phyloP scores from a whole-genome alignment of 2,888 invertebrate genomes.

The Scaptomyza caliginosa region DNA sequence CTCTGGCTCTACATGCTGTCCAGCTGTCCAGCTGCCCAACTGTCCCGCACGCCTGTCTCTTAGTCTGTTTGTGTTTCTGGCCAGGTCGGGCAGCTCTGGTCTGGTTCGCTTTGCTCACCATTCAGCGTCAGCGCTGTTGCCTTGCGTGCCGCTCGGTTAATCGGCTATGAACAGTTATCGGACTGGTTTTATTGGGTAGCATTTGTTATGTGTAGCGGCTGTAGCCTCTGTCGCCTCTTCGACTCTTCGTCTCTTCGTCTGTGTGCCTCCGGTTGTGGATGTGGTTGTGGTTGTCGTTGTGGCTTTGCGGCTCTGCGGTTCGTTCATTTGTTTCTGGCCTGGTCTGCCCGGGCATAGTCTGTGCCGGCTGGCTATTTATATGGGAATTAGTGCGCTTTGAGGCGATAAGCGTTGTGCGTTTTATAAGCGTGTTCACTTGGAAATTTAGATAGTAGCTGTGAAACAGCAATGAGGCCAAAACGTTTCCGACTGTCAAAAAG shows the following conservation, averaged over 20 bases:
- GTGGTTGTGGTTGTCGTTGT: slow-evolving; percentile 11
- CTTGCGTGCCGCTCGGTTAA: slow-evolving; percentile 77
- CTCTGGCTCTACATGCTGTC: slow-evolving; percentile 7
- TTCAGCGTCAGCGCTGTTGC: slow-evolving; percentile 27
- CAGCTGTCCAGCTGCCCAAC: neutral
- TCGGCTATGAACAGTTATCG: slow-evolving; percentile 79
- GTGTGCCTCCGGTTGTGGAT: neutral
- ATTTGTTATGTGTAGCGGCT: slow-evolving; percentile 65
- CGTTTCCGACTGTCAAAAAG: slow-evolving; percentile 38
- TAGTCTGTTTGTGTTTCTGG: slow-evolving; percentile 7
- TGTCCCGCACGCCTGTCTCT: neutral
- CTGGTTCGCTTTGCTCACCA: slow-evolving; percentile 48
- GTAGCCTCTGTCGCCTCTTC: slow-evolving; percentile 9
- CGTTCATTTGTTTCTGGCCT: slow-evolving; percentile 4
- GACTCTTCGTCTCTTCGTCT: neutral
- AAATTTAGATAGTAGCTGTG: slow-evolving; percentile 69
- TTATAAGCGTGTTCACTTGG: slow-evolving; percentile 72
- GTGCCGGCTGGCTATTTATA: slow-evolving; percentile 62
- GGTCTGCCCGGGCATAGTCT: neutral
- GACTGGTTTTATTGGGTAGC: slow-evolving; percentile 76
- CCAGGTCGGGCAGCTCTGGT: slow-evolving; percentile 32
- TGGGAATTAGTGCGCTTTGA: slow-evolving; percentile 75
- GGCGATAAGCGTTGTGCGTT: slow-evolving; percentile 70
- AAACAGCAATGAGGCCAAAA: slow-evolving; percentile 24
- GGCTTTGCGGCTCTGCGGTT: slow-evolving; percentile 23